phyloP scores from a whole-genome alignment of 1,140 invertebrate genomes.

The Cardiocondyla obscurior region DNA sequence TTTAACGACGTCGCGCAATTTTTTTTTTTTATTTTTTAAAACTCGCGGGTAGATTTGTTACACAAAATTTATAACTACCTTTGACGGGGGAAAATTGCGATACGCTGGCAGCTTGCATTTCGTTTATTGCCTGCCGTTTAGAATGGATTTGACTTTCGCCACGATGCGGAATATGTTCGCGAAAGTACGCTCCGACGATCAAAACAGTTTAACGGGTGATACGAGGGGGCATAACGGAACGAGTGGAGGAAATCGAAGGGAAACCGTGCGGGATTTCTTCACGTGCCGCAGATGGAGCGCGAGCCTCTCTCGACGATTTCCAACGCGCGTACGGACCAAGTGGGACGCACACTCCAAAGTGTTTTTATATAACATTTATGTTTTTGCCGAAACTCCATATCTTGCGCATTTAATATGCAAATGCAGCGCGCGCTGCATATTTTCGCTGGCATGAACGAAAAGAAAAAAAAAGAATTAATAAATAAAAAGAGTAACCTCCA shows the following conservation, averaged over 20 bases:
- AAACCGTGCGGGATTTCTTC: constrained; percentile 7
- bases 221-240: constrained; percentile 8
- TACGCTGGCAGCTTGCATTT: constrained; percentile 32
- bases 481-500: background rate
- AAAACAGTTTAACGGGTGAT: constrained; percentile 30
- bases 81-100: background rate
- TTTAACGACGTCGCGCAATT: background rate
- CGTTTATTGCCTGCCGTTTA: constrained; percentile 36
- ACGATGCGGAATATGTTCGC: constrained; percentile 34
- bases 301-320: constrained; percentile 49
- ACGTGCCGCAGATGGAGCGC: background rate
- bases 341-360: constrained; percentile 5
- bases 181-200: constrained; percentile 18
- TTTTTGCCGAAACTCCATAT: constrained; percentile 6
- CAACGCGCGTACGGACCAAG: constrained; percentile 1
- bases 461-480: too few species aligned
- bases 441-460: background rate
- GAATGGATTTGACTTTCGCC: constrained; percentile 32
- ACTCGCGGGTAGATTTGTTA: background rate
- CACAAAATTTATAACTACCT: background rate
- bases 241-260: constrained; percentile 33
- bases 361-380: constrained; percentile 7
- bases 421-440: constrained; percentile 4
- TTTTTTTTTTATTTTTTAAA: too few species aligned
- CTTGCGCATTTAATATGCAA: background rate